phyloP scores from a whole-genome alignment of 2,113 vertebrate species.

The Ariopsis seemanni region DNA sequence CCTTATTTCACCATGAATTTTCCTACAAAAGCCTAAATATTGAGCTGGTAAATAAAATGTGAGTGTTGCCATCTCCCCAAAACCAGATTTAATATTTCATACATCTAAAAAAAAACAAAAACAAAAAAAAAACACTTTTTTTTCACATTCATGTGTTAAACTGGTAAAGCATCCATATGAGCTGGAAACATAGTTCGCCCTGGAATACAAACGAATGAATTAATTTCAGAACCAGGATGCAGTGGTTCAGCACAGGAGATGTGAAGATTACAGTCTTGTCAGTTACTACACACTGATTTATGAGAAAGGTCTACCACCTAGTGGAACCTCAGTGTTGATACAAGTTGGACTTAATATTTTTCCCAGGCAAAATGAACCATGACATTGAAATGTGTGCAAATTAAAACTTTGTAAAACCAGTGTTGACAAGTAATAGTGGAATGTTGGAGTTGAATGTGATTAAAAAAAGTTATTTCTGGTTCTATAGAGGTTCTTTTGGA shows the following conservation, averaged over 20 bases:
- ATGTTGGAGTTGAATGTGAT: background rate
- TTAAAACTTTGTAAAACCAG: background rate
- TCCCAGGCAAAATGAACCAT: background rate
- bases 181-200: background rate
- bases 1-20: background rate
- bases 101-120: background rate
- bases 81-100: background rate
- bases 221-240: background rate
- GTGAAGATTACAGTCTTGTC: background rate
- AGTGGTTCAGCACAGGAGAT: background rate
- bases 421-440: background rate
- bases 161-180: background rate
- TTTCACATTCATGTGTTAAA: background rate
- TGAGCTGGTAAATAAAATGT: background rate
- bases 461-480: too few species aligned
- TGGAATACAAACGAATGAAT: background rate
- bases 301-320: conserved; percentile 19
- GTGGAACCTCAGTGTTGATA: conserved; percentile 4
- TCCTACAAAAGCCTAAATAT: background rate
- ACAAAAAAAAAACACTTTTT: background rate
- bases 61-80: background rate
- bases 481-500: background rate
- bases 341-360: background rate
- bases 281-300: background rate
- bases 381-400: background rate